Base-by-base conservation (phyloP, 1,140 invertebrate species). In the Leptopilina boulardi region DNA sequence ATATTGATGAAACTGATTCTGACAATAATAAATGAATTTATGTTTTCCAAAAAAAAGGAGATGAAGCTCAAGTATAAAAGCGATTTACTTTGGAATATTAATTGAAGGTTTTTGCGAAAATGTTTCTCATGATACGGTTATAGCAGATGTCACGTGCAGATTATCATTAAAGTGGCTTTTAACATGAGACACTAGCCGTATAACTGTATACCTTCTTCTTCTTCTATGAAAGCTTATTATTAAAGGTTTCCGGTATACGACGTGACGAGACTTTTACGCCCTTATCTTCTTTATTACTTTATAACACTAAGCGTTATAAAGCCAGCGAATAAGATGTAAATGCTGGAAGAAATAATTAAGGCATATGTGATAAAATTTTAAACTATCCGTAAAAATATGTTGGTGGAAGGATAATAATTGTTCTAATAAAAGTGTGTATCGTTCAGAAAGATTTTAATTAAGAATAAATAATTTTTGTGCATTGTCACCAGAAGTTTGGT, bases 221-320 rank as follows among this genome's bases (percentile, higher is more conserved):
- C 54, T 59, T 59, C 19, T 23, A 59, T 59, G 10, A 51, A 51
- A 59, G 54, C 54, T 59, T 59, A 59, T 59, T 59, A 59, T 59
- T 59, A 59, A 56, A 59, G 54, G 21, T 59, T 59, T 59, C 11
- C 21, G 21, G 21, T 23, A 23, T 23, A 59, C 54, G 54, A 59
- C 21, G 54, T 59, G 54, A 23, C 21, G 21, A 59, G 21, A 23
- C 21, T 59, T 59, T 23, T 59, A 59, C 19, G 10, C 9, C 21
- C 54, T 59, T 23, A 59, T 59, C 19, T 59, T 59, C 21, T 59
- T 59, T 59, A 59, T 23, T 11, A 59, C 54, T 59, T 59, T 19
- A 59, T 59, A 21, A 59, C 21, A 59, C 19, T 59, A 10, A 59
- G 54, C 10, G 21, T 13, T 10, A 23, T 59, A 10, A 59, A 6